Base-by-base conservation (phyloP, 2,888 invertebrate genomes). In the Stenotaenia linearis region DNA sequence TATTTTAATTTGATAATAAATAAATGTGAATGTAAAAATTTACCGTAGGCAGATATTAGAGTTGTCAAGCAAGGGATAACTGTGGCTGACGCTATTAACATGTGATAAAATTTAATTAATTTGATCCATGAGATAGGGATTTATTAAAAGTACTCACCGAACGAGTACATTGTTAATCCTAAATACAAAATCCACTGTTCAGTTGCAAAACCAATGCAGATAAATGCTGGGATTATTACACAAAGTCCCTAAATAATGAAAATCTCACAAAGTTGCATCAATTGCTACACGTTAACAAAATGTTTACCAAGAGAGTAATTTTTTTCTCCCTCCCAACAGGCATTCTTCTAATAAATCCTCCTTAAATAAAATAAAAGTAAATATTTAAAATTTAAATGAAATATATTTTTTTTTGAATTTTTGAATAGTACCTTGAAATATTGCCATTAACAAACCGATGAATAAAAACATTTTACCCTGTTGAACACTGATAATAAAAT, bases 391-490 rank as follows among this genome's bases (percentile, higher is more conserved):
- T n/a, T n/a, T 15, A 40, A 40, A 40, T 12, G n/a, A 40, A n/a
- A n/a, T n/a, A n/a, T n/a, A n/a, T n/a, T n/a, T n/a, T n/a, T n/a
- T n/a, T n/a, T n/a, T 40, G 10, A 12, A 37, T 37, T 0, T 15
- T 3, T 15, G 4, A 40, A 45, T 28, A 40, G 25, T 80, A 83
- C 84, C 86, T 89, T 97, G 97, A 79, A 96, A 89, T 74, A 92
- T 83, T 18, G 96, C 93, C 98, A 99, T 99, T 80, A 93, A 90
- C 69, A 95, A 83, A 87, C 98, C 98, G 84, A 97, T 94, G 79
- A 92, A 92, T 84, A 97, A 90, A 86, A 98, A 99, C 95, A 99
- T 97, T 90, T 93, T 95, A 6, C 98, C 98, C 88, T 99, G 98
- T 86, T 97, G 94, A 93, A 97, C 94, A 75, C 97, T 95, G 79